Evolutionary conservation across 2,797 vertebrate species (phyloP).

Genomic region (Meda fulgida): DNA sequence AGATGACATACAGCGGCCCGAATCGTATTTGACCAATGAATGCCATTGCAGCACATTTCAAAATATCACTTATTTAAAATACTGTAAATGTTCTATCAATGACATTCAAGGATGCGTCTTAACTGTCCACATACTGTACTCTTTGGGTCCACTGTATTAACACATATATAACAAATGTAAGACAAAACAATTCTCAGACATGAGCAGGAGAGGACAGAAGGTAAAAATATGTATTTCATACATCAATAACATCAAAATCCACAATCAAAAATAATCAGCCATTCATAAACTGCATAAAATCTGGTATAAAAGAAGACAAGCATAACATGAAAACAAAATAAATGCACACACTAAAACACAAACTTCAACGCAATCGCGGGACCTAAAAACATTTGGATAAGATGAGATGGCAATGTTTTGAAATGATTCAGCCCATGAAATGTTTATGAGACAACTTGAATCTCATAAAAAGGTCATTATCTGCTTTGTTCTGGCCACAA

Average conservation of each 20-base stretch:
- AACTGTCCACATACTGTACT: not conserved
- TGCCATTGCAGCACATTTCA: not conserved
- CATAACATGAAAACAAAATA: constrained; percentile 10
- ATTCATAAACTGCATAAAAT: not conserved
- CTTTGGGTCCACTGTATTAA: constrained; percentile 9
- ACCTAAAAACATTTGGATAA: constrained; percentile 3
- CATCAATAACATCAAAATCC: constrained; percentile 2
- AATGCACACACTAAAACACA: not conserved
- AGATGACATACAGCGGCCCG: not conserved
- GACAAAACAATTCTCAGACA: not conserved
- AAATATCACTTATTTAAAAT: not conserved
- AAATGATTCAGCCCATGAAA: constrained; percentile 22
- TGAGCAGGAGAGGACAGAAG: not conserved
- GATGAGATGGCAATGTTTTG: constrained; percentile 29
- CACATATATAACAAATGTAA: not conserved
- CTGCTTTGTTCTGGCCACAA: constrained; percentile 35
- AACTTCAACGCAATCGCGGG: not conserved
- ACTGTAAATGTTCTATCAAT: not conserved
- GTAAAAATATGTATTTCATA: not conserved
- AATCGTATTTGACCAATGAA: not conserved
- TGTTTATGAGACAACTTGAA: constrained; percentile 26
- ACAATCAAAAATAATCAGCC: not conserved
- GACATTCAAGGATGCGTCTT: not conserved
- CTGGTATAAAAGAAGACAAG: constrained; percentile 5
- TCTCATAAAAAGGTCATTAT: constrained; percentile 38